These are phyloP conservation scores for Cyanoliseus patagonus DNA, from an alignment of 2,113 vertebrate species.

Conservation along the genomic window DNA sequence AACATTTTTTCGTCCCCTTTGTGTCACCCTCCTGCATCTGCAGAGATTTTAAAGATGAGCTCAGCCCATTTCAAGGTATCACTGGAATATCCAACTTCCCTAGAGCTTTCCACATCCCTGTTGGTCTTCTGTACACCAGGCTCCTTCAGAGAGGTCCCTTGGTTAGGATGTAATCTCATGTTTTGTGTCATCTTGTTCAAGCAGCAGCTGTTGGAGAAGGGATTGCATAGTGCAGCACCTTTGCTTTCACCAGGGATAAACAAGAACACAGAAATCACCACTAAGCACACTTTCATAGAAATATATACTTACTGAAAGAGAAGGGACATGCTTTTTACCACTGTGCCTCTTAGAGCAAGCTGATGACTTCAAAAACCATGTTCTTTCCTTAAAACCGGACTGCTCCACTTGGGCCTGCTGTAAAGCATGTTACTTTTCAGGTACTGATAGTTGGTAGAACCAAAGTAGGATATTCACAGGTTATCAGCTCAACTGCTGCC, in stretches of 20 bases:
- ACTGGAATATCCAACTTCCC: background rate
- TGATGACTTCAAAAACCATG: background rate
- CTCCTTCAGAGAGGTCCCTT: background rate
- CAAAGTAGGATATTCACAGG: background rate
- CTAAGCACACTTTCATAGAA: accelerated
- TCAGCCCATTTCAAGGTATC: background rate
- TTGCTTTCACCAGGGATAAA: background rate
- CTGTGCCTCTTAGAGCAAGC: background rate
- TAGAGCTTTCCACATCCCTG: background rate
- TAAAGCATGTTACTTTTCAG: background rate
- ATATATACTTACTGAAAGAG: background rate
- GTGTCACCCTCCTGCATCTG: background rate
- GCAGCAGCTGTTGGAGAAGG: background rate
- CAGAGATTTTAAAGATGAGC: background rate
- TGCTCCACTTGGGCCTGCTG: accelerated
- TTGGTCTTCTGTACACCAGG: accelerated
- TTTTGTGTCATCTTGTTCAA: background rate
- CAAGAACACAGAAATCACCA: no score
- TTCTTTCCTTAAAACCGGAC: background rate
- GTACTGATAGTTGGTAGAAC: background rate
- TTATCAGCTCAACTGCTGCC: background rate
- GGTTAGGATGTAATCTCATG: background rate
- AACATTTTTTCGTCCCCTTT: background rate
- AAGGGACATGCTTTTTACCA: background rate
- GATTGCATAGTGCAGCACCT: background rate